Evolutionary conservation across 2,888 invertebrate species (phyloP), one percentile per base, ranked within the genome.

Genomic region (Hybos culiciformis): DNA sequence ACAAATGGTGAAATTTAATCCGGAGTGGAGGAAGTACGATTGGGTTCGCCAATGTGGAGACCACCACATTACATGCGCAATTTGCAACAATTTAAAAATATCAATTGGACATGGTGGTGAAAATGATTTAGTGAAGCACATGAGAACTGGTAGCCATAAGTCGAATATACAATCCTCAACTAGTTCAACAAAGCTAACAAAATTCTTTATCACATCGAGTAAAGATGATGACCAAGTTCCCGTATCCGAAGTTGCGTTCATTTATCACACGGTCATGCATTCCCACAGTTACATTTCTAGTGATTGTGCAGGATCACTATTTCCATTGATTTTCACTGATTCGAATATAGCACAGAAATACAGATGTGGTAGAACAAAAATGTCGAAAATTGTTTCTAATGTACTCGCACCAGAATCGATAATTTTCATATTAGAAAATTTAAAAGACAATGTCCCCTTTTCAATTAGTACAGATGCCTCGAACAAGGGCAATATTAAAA

Each of bases 1-100:
- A 15, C 6, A 34, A 14, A 34, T 15, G 15, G 34, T 34, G 6
- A 34, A 34, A 34, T 34, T 34, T 34, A 15, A 34, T 34, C 34
- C 15, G 15, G 15, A 34, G 11, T 34, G 34, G 34, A 34, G 11
- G 18, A 34, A 34, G 26, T 34, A 34, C 19, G 29, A n/a, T 3
- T 29, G 29, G 29, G n/a, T 29, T 29, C 29, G 29, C 5, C 29
- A 29, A 29, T 29, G n/a, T n/a, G 37, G 37, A 11, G 37, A 37
- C 11, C 24, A 37, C 15, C 24, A 37, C 23, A 37, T 37, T 37
- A 37, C 24, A 11, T 37, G 15, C 14, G 2, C 37, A 37, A 2
- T 23, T 7, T 37, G 37, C 14, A 24, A 37, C 17, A 37, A 37
- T 37, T 37, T 24, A 37, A 37, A 37, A 37, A 37, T 37, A 23